phyloP scores from a whole-genome alignment of 2,888 invertebrate species.

The Callyntrura guangdongensis region DNA sequence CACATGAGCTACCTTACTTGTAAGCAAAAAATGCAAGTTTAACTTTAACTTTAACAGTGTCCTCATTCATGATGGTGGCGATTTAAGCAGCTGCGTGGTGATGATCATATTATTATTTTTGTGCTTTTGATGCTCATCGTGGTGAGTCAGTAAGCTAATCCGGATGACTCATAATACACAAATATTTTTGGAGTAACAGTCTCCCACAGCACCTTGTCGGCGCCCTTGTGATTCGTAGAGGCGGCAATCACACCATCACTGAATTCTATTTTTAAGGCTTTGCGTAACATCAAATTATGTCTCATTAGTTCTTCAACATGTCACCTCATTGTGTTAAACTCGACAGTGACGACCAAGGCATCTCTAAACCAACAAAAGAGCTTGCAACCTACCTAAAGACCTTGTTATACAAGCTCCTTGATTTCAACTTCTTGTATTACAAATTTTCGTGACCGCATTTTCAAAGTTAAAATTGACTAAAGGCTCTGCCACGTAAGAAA shows the following conservation, averaged over 20 bases:
- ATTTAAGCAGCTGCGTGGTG: neutral
- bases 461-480: no score
- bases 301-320: slow-evolving; percentile 37
- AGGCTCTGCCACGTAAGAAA: no score
- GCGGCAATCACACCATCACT: neutral
- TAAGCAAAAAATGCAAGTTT: no score
- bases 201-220: neutral
- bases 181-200: neutral
- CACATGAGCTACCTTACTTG: no score
- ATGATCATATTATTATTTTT: neutral
- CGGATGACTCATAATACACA: neutral
- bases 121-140: neutral
- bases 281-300: neutral
- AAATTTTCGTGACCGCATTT: no score
- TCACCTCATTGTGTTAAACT: neutral
- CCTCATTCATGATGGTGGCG: no score
- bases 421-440: neutral
- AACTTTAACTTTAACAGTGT: no score
- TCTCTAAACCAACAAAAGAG: no score
- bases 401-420: neutral
- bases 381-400: no score
- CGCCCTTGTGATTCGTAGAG: neutral
- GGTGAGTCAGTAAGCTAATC: no score
- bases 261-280: no score
- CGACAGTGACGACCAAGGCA: neutral